Evolutionary conservation across 2,113 vertebrate species (phyloP).

Genomic region (Ctenomys sociabilis): DNA sequence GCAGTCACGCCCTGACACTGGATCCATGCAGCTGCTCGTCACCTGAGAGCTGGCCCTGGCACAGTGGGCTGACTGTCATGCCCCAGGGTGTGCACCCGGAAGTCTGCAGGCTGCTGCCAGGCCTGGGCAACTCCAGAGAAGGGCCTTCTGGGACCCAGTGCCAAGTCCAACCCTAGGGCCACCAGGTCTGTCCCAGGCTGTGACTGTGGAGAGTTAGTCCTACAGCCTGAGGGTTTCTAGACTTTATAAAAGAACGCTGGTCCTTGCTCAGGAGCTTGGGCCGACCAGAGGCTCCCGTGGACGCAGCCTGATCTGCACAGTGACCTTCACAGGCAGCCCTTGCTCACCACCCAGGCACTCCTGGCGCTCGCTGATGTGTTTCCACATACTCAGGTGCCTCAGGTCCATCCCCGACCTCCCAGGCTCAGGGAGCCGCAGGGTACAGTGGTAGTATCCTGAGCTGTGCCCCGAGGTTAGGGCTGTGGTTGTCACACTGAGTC

Average conservation of each 20-base stretch:
- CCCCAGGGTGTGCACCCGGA: slow-evolving; percentile 62
- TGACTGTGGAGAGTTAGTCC: not conserved
- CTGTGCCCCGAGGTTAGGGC: not conserved
- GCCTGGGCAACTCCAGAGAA: not conserved
- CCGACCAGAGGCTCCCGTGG: not conserved
- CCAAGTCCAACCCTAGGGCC: not conserved
- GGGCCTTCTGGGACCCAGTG: too few relatives aligned
- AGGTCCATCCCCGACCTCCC: not conserved
- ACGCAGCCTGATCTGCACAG: fast-evolving
- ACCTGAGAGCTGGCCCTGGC: slow-evolving; percentile 51
- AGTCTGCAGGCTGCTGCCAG: not conserved
- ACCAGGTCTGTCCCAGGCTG: fast-evolving
- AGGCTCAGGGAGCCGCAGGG: not conserved
- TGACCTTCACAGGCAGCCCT: not conserved
- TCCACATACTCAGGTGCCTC: not conserved
- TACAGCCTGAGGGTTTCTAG: not conserved
- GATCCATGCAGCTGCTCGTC: slow-evolving; percentile 80
- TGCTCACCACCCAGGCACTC: not conserved
- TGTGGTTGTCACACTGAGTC: not conserved
- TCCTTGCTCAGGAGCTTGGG: not conserved
- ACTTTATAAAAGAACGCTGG: too few relatives aligned
- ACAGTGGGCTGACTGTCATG: slow-evolving; percentile 54
- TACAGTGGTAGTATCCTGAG: not conserved
- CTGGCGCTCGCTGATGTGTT: not conserved
- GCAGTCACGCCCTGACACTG: slow-evolving; percentile 84